These are phyloP conservation scores for Ctena decussata DNA, from an alignment of 2,888 invertebrate species.

Conservation along the genomic window DNA sequence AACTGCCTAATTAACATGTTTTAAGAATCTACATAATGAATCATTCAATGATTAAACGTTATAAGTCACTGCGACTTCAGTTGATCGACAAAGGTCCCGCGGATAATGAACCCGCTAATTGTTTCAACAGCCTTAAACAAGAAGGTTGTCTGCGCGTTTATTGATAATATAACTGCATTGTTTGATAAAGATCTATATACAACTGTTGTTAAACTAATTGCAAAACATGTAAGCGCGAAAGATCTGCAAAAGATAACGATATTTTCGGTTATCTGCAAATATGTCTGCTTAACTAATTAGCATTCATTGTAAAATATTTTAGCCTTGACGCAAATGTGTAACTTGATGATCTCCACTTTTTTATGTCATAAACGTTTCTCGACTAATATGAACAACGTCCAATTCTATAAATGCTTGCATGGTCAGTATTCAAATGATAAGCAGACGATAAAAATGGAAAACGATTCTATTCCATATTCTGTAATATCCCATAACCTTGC, in stretches of 20 bases:
- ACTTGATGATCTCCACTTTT: too few species aligned
- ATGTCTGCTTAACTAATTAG: neutral
- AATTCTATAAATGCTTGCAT: too few species aligned
- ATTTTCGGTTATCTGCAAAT: neutral
- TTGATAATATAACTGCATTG: neutral
- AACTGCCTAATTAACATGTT: neutral
- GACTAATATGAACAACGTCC: too few species aligned
- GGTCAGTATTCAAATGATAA: too few species aligned
- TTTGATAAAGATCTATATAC: neutral
- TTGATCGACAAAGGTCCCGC: neutral
- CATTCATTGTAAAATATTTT: neutral
- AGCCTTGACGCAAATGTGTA: too few species aligned
- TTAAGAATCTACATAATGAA: neutral
- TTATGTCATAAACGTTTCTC: too few species aligned
- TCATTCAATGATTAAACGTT: neutral
- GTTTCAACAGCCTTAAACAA: neutral
- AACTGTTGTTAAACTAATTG: neutral
- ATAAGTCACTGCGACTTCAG: neutral
- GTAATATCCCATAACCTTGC: too few species aligned
- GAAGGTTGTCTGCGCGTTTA: neutral
- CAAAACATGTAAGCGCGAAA: neutral
- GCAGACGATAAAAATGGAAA: too few species aligned
- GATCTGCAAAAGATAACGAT: slow-evolving; percentile 1
- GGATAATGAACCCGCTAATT: neutral
- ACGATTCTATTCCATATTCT: too few species aligned